Conservation (phyloP, 2,888 invertebrate species). For the Agriopis marginaria region DNA sequence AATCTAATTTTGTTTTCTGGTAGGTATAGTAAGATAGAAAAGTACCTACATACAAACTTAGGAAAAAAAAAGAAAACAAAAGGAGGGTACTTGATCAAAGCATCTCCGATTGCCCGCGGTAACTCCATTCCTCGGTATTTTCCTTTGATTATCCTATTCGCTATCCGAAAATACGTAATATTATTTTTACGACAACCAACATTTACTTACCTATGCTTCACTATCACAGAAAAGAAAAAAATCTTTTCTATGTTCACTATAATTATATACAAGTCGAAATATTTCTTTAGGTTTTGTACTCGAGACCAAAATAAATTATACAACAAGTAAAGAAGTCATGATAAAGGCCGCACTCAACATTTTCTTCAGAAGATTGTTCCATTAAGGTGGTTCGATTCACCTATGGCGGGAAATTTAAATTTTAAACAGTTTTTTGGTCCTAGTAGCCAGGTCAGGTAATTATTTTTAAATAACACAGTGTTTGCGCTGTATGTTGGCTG, state of each 20-base stretch:
- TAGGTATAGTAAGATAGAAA: too few relatives aligned
- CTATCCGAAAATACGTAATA: constrained; percentile 34
- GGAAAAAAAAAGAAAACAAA: constrained; percentile 28
- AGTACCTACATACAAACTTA: too few relatives aligned
- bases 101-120: constrained; percentile 45
- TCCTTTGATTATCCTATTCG: constrained; percentile 57
- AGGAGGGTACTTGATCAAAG: constrained; percentile 46
- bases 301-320: not conserved
- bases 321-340: not conserved
- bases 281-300: not conserved
- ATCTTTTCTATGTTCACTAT: too few relatives aligned
- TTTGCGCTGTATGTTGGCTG: too few relatives aligned
- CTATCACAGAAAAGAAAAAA: too few relatives aligned
- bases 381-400: too few relatives aligned
- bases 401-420: too few relatives aligned
- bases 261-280: not conserved
- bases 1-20: too few relatives aligned
- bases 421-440: too few relatives aligned
- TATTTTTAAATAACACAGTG: too few relatives aligned
- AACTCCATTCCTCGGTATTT: constrained; percentile 55
- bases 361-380: not conserved
- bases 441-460: too few relatives aligned
- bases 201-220: constrained; percentile 13
- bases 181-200: constrained; percentile 38
- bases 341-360: not conserved